Conservation (phyloP, 2,888 invertebrate genomes). For the Aspidiotus destructor region DNA sequence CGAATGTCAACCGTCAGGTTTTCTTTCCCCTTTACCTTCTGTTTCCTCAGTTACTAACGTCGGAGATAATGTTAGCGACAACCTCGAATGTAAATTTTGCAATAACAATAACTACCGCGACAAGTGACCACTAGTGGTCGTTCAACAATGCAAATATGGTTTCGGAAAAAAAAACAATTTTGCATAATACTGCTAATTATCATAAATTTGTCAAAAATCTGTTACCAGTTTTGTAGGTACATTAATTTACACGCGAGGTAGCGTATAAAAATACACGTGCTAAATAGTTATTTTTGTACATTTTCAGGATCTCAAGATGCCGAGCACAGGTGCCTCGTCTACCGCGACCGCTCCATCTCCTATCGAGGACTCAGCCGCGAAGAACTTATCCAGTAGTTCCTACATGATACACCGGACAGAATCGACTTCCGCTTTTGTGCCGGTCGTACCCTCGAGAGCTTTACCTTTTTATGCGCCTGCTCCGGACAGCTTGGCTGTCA, state of each 20-base stretch:
- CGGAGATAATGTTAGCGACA: background rate
- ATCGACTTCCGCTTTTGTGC: conserved; percentile 69
- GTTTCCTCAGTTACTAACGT: background rate
- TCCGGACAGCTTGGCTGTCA: conserved; percentile 64
- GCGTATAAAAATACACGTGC: background rate
- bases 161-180: too few species aligned
- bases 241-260: too few species aligned
- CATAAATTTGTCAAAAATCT: too few species aligned
- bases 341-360: conserved; percentile 6
- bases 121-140: background rate
- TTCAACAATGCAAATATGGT: background rate
- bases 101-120: background rate
- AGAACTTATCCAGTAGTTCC: conserved; percentile 15
- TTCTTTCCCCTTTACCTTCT: background rate
- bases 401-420: conserved; percentile 46
- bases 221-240: too few species aligned
- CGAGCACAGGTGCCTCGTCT: conserved; percentile 7
- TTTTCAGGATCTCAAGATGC: background rate
- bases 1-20: background rate
- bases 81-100: conserved; percentile 3
- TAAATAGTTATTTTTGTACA: background rate
- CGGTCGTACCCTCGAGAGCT: conserved; percentile 66
- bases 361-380: background rate
- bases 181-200: too few species aligned
- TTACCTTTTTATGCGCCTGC: conserved; percentile 53